phyloP scores from a whole-genome alignment of 64 coral and sea anemone species.

The Montipora cactus region DNA sequence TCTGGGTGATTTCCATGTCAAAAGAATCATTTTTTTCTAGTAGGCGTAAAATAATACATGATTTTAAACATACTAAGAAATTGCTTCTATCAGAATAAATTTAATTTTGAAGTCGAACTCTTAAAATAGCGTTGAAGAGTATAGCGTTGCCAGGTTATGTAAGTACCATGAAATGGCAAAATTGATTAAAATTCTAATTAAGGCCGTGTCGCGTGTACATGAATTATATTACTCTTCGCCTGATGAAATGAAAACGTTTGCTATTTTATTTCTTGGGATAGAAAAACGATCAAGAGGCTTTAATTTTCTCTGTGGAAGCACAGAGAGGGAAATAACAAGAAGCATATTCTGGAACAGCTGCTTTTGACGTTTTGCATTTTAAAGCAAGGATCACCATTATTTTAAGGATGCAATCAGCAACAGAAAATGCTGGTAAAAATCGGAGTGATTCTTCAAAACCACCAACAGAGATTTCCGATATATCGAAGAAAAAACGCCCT shows the following conservation, averaged over 20 bases:
- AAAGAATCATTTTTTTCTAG: too few relatives aligned
- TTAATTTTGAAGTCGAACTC: background rate
- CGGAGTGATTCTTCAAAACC: background rate
- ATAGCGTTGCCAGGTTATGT: constrained; percentile 16
- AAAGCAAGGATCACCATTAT: background rate
- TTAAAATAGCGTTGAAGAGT: background rate
- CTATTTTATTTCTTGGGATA: background rate
- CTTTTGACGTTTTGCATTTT: background rate
- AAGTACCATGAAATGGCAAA: constrained; percentile 1
- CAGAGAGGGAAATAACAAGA: background rate
- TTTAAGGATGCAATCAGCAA: constrained; percentile 10
- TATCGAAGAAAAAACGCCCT: constrained; percentile 3
- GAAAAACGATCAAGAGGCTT: background rate
- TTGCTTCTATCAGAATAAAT: background rate
- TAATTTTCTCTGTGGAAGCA: background rate
- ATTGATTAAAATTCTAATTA: constrained; percentile 53
- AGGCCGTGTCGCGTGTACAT: constrained; percentile 15
- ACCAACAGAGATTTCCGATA: background rate
- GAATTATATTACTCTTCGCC: background rate
- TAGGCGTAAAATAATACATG: too few relatives aligned
- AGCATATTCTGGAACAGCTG: too few relatives aligned
- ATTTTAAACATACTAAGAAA: background rate
- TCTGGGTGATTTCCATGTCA: too few relatives aligned
- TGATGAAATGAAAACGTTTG: background rate
- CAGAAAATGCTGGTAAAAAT: background rate